Conservation (phyloP, 2,113 vertebrate species). For the Onychostruthus taczanowskii region DNA sequence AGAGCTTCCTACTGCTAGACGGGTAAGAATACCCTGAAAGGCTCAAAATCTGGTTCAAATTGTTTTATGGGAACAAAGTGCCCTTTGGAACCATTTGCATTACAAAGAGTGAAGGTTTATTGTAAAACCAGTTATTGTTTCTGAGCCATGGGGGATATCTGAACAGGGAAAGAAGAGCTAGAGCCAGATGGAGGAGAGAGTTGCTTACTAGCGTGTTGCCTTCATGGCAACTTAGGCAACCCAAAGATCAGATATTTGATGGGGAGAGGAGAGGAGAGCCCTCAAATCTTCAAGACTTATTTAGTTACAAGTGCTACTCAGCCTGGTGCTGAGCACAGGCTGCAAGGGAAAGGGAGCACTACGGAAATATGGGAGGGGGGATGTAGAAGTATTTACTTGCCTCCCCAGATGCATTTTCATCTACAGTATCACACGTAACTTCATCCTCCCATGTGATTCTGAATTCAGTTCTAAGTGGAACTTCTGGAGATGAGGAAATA, state of each 20-base stretch:
- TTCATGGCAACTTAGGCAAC: fast-evolving
- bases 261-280: background rate
- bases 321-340: background rate
- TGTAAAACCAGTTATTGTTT: background rate
- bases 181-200: background rate
- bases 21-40: background rate
- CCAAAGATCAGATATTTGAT: background rate
- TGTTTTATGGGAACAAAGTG: background rate
- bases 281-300: background rate
- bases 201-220: background rate
- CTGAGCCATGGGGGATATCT: background rate
- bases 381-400: background rate
- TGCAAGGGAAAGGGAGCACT: background rate
- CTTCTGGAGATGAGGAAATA: background rate
- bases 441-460: background rate
- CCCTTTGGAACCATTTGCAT: background rate
- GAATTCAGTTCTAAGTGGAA: background rate
- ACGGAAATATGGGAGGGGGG: background rate
- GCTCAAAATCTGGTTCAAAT: background rate
- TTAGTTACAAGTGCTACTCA: background rate
- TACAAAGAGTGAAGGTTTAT: slow-evolving; percentile 20
- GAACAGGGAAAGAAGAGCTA: background rate
- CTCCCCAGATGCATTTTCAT: background rate
- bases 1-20: background rate
- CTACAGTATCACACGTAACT: background rate